Conservation (phyloP, 2,888 invertebrate species). For the Hirtodrosophila confusa region DNA sequence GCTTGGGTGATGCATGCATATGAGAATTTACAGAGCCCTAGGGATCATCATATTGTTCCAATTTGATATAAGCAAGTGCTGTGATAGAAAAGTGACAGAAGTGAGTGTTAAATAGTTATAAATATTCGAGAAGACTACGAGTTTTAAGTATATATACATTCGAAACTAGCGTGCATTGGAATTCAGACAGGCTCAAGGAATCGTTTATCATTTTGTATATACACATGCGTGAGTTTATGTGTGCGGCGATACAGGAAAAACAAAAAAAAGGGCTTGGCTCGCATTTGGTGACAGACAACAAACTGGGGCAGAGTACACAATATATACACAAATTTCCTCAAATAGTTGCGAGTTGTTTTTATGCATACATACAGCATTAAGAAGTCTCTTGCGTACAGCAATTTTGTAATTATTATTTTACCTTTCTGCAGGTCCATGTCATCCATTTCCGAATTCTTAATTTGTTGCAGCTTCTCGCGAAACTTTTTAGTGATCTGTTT, state of each 20-base stretch:
- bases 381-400: neutral
- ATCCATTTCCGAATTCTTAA: constrained; percentile 94
- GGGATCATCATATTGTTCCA: constrained; percentile 82
- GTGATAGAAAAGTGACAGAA: constrained; percentile 60
- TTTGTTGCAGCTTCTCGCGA: constrained; percentile 90
- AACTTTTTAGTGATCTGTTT: constrained; percentile 93
- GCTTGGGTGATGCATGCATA: constrained; percentile 46
- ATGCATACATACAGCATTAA: constrained; percentile 2
- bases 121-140: constrained; percentile 10
- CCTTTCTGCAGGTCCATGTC: constrained; percentile 85
- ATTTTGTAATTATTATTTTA: constrained; percentile 33
- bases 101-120: constrained; percentile 33
- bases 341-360: constrained; percentile 10
- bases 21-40: constrained; percentile 60
- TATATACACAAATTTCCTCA: constrained; percentile 32
- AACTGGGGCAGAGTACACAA: constrained; percentile 51
- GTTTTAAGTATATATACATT: constrained; percentile 23
- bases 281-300: constrained; percentile 52
- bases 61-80: constrained; percentile 83
- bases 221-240: constrained; percentile 62
- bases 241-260: constrained; percentile 22
- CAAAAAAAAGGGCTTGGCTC: constrained; percentile 69
- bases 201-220: constrained; percentile 72
- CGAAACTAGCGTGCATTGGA: constrained; percentile 42
- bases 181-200: constrained; percentile 38